A percentile compares a stretch with the other conserved stretches of the same genome.
Evolutionary conservation across 1,140 invertebrate genomes (phyloP).

Genomic region (Ostrea denselamellosa): DNA sequence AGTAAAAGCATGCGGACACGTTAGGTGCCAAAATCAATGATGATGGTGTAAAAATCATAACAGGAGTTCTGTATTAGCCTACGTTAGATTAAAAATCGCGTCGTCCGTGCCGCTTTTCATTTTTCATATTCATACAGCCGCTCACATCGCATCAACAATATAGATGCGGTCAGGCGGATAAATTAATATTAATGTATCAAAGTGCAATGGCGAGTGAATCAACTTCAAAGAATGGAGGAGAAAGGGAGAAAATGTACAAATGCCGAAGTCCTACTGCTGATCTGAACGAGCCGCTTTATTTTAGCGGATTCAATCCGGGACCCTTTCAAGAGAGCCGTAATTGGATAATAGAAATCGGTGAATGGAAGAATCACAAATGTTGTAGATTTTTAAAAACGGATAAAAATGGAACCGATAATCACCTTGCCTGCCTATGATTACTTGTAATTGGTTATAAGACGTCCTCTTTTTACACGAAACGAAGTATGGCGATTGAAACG

Average conservation of each 20-base stretch:
- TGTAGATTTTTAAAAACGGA: constrained; percentile 40
- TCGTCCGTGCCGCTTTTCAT: constrained; percentile 50
- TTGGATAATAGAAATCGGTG: constrained; percentile 39
- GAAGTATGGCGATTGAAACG: not conserved
- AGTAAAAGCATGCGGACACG: constrained; percentile 31
- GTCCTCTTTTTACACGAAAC: constrained; percentile 3
- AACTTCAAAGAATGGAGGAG: constrained; percentile 48
- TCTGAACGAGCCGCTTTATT: constrained; percentile 28
- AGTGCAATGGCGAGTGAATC: constrained; percentile 49
- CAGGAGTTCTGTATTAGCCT: constrained; percentile 20
- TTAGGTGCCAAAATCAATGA: constrained; percentile 37
- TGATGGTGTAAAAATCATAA: constrained; percentile 34
- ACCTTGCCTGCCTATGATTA: constrained; percentile 8
- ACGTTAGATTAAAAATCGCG: constrained; percentile 44
- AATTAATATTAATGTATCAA: constrained; percentile 59
- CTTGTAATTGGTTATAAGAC: constrained; percentile 31
- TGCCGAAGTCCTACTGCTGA: constrained; percentile 29
- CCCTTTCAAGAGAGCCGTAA: constrained; percentile 24
- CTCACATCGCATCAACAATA: constrained; percentile 51
- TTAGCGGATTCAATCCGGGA: constrained; percentile 23
- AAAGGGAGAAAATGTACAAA: constrained; percentile 31
- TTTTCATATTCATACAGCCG: constrained; percentile 50
- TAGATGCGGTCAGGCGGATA: constrained; percentile 48
- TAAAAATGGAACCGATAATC: constrained; percentile 38
- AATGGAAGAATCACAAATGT: constrained; percentile 38